These are phyloP conservation scores for Agrilus planipennis DNA, from an alignment of 1,140 invertebrate genomes.

Conservation along the genomic window DNA sequence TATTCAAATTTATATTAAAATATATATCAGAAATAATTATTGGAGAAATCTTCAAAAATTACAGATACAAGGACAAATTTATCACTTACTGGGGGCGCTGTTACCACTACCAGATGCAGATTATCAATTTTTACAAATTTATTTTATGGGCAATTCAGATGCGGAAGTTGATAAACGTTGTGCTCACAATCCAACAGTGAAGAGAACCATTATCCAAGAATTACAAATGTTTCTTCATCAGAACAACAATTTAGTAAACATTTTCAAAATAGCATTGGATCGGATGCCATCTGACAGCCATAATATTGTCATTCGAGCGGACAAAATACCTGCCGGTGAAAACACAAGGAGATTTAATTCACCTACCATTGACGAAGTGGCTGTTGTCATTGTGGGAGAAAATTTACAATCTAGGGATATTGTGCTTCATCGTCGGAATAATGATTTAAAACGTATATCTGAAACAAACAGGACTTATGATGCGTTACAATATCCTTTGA, in stretches of 20 bases:
- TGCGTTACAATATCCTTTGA: slow-evolving; percentile 37
- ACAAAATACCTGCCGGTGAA: slow-evolving; percentile 31
- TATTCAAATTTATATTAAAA: slow-evolving; percentile 7
- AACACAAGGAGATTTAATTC: slow-evolving; percentile 36
- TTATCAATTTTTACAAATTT: slow-evolving; percentile 27
- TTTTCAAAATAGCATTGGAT: slow-evolving; percentile 27
- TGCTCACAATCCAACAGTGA: slow-evolving; percentile 17
- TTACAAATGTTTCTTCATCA: slow-evolving; percentile 23
- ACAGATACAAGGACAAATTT: slow-evolving; percentile 25
- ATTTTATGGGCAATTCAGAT: slow-evolving; percentile 23
- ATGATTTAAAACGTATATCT: slow-evolving; percentile 24
- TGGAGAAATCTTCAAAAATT: slow-evolving; percentile 2
- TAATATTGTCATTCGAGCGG: slow-evolving; percentile 29
- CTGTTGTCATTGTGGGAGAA: slow-evolving; percentile 34
- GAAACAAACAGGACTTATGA: slow-evolving; percentile 37
- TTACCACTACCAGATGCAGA: slow-evolving; percentile 10
- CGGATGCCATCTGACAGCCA: slow-evolving; percentile 24
- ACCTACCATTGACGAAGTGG: slow-evolving; percentile 35
- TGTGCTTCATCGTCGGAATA: slow-evolving; percentile 17
- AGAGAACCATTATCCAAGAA: slow-evolving; percentile 28
- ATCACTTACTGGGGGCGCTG: slow-evolving; percentile 26
- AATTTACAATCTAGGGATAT: slow-evolving; percentile 25
- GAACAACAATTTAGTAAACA: slow-evolving; percentile 21
- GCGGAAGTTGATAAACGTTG: slow-evolving; percentile 17
- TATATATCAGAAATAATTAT: too few relatives aligned